A percentile compares a stretch with the other conserved stretches of the same genome.
Evolutionary conservation across 2,888 invertebrate genomes (phyloP).

Genomic region (Matsumyia berberina): DNA sequence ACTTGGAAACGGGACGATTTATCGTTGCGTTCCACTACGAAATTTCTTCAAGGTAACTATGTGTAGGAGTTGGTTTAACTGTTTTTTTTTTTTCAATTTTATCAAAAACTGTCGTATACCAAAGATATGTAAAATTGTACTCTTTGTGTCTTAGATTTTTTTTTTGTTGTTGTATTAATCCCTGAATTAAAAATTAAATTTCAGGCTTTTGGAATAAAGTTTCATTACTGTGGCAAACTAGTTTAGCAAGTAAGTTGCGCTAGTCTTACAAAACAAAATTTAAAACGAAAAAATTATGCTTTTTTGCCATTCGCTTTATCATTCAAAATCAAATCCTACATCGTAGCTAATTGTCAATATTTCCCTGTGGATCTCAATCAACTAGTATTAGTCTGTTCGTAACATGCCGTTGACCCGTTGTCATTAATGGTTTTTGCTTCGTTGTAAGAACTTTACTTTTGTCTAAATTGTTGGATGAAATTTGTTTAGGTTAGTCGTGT

Average conservation of each 20-base stretch:
- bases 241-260: conserved; percentile 75
- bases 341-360: not conserved
- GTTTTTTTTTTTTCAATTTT: conserved; percentile 1
- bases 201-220: conserved; percentile 74
- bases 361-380: too few species aligned
- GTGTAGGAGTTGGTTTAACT: conserved; percentile 63
- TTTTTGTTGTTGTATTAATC: conserved; percentile 40
- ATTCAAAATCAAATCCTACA: conserved; percentile 1
- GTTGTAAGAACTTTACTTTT: too few species aligned
- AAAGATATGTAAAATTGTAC: conserved; percentile 33
- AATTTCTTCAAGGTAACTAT: conserved; percentile 76
- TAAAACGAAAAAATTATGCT: conserved; percentile 14
- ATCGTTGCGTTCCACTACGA: conserved; percentile 76
- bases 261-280: conserved; percentile 42
- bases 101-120: conserved; percentile 20
- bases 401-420: too few species aligned
- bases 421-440: too few species aligned
- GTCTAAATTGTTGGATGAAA: too few species aligned
- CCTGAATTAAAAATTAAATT: conserved; percentile 56
- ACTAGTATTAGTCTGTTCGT: too few species aligned
- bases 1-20: conserved; percentile 75
- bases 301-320: conserved; percentile 42
- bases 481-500: too few species aligned
- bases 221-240: conserved; percentile 71
- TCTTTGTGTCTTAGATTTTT: conserved; percentile 39